These are phyloP conservation scores for Pediacus dermestoides DNA, from an alignment of 2,888 invertebrate genomes.

Conservation along the genomic window DNA sequence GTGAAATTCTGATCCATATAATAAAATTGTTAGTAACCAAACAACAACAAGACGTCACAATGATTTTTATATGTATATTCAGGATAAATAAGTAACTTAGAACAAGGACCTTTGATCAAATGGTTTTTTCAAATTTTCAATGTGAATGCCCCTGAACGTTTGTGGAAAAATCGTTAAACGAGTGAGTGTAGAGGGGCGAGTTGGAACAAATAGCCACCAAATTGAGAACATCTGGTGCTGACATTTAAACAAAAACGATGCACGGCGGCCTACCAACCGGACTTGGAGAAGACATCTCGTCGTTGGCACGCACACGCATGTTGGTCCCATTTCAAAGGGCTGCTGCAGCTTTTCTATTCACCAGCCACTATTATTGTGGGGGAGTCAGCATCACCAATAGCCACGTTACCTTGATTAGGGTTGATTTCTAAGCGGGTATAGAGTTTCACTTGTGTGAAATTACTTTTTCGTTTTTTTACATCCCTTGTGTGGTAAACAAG, in stretches of 20 bases:
- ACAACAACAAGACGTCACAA: no score
- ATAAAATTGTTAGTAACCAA: no score
- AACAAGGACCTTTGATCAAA: no score
- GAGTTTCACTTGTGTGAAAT: constrained; percentile 9
- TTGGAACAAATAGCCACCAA: constrained; percentile 47
- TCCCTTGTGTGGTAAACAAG: no score
- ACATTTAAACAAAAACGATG: constrained; percentile 53
- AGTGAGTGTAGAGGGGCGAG: constrained; percentile 32
- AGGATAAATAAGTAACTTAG: no score
- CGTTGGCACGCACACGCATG: constrained; percentile 32
- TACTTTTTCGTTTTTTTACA: constrained; percentile 13
- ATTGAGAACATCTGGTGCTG: constrained; percentile 53
- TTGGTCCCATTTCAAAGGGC: constrained; percentile 20
- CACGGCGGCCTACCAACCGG: constrained; percentile 46
- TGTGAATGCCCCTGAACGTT: no score
- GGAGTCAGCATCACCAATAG: constrained; percentile 16
- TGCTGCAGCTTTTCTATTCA: constrained; percentile 18
- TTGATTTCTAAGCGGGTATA: constrained; percentile 11
- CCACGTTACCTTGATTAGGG: constrained; percentile 12
- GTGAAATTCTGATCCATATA: no score
- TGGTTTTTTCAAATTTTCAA: no score
- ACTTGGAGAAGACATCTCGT: constrained; percentile 38
- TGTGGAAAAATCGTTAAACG: no score
- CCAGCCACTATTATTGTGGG: constrained; percentile 19
- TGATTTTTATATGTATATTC: no score